Percentiles rank a stretch among this genome's conserved stretches.
Conservation (phyloP, 2,888 invertebrate species). For the Achlya flavicornis region DNA sequence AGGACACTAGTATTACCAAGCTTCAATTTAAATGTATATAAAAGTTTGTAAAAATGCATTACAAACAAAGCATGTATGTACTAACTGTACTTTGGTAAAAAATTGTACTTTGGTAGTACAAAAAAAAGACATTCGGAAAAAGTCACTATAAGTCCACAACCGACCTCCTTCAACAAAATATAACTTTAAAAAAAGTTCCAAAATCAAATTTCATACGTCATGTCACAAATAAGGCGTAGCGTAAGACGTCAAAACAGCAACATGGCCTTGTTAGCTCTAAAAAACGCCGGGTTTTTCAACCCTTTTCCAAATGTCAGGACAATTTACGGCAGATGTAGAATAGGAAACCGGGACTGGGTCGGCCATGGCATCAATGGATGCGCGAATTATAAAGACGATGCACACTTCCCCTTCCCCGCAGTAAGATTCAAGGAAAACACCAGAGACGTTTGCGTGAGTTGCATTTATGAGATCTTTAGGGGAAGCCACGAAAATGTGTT, state of each 20-base stretch:
- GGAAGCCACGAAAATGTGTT: no score
- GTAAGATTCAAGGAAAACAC: conserved; percentile 85
- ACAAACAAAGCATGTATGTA: no score
- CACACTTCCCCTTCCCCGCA: conserved; percentile 85
- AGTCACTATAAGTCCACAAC: not conserved
- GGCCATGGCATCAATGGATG: conserved; percentile 85
- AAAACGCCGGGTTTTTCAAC: conserved; percentile 29
- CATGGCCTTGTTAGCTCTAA: conserved; percentile 40
- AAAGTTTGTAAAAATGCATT: no score
- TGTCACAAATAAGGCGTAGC: conserved; percentile 20
- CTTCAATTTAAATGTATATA: no score
- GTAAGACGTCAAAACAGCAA: conserved; percentile 20
- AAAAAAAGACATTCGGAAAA: no score
- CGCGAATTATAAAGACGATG: conserved; percentile 83
- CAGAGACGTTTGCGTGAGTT: conserved; percentile 81
- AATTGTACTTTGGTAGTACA: no score
- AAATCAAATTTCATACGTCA: conserved; percentile 16
- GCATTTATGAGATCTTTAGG: conserved; percentile 15
- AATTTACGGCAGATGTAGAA: conserved; percentile 59
- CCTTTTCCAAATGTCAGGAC: conserved; percentile 34
- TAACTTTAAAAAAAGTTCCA: conserved; percentile 19
- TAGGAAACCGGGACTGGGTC: conserved; percentile 87
- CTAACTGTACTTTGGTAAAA: no score
- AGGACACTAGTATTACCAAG: no score
- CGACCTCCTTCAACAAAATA: conserved; percentile 16